These are phyloP conservation scores for Pogonomyrmex californicus DNA, from an alignment of 1,140 invertebrate species.

Conservation along the genomic window DNA sequence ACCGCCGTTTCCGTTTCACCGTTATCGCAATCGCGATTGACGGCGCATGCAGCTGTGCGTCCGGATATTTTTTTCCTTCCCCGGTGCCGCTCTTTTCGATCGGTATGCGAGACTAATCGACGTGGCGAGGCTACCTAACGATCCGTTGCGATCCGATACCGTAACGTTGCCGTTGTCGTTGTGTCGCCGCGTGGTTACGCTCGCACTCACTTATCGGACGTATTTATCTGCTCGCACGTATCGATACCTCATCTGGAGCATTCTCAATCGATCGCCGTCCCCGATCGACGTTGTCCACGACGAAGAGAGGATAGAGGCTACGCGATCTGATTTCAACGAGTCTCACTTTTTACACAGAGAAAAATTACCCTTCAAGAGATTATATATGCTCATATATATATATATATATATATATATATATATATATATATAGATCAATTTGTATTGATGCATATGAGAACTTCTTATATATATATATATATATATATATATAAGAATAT, in stretches of 20 bases:
- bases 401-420: too few species aligned
- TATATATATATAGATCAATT: too few species aligned
- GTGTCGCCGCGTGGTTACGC: slow-evolving; percentile 25
- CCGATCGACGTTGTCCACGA: not conserved
- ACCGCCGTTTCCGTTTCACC: slow-evolving; percentile 41
- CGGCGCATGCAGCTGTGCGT: not conserved
- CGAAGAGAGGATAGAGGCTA: not conserved
- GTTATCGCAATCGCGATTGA: slow-evolving; percentile 36
- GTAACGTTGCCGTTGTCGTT: not conserved
- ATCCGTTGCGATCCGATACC: slow-evolving; percentile 42
- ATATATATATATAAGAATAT: too few species aligned
- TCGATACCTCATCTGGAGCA: not conserved
- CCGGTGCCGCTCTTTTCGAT: slow-evolving; percentile 4
- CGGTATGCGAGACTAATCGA: slow-evolving; percentile 43
- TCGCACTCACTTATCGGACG: not conserved
- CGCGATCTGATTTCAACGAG: not conserved
- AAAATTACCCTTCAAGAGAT: too few species aligned
- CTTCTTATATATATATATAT: too few species aligned
- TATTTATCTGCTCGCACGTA: not conserved
- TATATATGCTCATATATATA: too few species aligned
- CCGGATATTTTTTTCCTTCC: not conserved
- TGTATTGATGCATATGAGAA: too few species aligned
- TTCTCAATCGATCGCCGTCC: not conserved
- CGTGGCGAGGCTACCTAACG: slow-evolving; percentile 15
- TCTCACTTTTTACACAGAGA: not conserved